Evolutionary conservation across 2,888 invertebrate species (phyloP), one percentile per base, ranked within the genome.

Genomic region (Catocala fraxini): DNA sequence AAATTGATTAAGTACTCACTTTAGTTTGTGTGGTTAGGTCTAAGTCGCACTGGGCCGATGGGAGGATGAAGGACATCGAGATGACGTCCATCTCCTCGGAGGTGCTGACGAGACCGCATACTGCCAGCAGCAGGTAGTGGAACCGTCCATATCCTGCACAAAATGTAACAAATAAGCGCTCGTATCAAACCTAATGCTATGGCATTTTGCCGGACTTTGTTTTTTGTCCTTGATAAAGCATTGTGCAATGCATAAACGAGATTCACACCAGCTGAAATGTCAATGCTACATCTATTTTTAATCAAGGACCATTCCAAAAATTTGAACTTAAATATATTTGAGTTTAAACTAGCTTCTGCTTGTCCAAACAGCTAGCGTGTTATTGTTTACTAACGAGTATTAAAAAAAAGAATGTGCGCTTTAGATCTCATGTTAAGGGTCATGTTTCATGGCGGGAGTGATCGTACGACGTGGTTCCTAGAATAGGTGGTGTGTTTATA

Each of bases 61-160:
- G 98, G 70, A 98, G 95, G 91, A 98, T 97, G 95, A 98, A 98
- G 77, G 98, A 98, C 97, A 98, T 98, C 81, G 97, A 98, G 85
- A 98, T 97, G 94, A 98, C 98, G 95, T 98, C 98, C 97, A 98
- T 98, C 95, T 98, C 98, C 95, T 98, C 98, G 91, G 98, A 98
- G 77, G 98, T 98, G 95, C 97, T 97, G 91, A 98, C 98, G 94
- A 98, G 97, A 80, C 98, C 98, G 95, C 98, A 98, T 90, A 98
- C 97, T 87, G 97, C 96, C 95, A 98, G 95, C 88, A 98, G 95
- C 84, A 97, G 95, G 93, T 97, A 97, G 93, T 98, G 98, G 93
- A 98, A 98, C 92, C 97, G 96, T 84, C 97, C 97, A 96, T 97
- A 97, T 85, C 97, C 97, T 97, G 88, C 0, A 9, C 57, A 68